Evolutionary conservation across 2,888 invertebrate species (phyloP).

Genomic region (Synanthedon andrenaeformis): DNA sequence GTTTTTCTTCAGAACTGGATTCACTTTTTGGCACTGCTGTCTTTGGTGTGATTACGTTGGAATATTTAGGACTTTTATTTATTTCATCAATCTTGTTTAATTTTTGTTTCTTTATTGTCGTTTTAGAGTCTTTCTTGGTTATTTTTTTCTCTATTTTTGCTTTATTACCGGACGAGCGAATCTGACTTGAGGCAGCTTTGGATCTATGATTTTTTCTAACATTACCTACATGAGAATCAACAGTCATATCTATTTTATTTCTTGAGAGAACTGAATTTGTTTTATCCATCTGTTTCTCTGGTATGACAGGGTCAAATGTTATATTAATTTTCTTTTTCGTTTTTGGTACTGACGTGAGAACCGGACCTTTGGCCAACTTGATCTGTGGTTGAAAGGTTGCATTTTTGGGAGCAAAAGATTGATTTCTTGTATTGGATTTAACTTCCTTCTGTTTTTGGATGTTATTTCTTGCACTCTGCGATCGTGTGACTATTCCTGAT

Average conservation of each 20-base stretch:
- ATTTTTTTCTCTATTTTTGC: neutral
- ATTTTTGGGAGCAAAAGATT: slow-evolving; percentile 67
- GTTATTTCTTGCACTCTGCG: slow-evolving; percentile 26
- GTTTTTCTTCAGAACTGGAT: slow-evolving; percentile 43
- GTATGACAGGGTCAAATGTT: neutral
- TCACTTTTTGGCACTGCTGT: slow-evolving; percentile 41
- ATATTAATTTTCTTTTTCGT: slow-evolving; percentile 12
- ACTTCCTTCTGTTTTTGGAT: slow-evolving; percentile 6
- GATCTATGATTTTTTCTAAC: too few relatives aligned
- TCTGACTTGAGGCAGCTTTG: too few relatives aligned
- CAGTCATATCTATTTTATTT: neutral
- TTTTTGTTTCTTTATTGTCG: neutral
- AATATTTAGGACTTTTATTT: neutral
- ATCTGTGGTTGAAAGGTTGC: slow-evolving; percentile 61
- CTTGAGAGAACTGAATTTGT: slow-evolving; percentile 6
- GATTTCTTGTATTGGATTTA: slow-evolving; percentile 4
- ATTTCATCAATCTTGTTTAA: neutral
- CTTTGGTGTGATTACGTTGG: slow-evolving; percentile 16
- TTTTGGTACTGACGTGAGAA: slow-evolving; percentile 3
- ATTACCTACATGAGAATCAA: too few relatives aligned
- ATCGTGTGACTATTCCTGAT: slow-evolving; percentile 40
- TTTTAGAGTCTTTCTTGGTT: neutral
- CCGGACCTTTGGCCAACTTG: slow-evolving; percentile 14
- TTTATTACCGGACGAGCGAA: neutral
- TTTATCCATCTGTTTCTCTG: neutral